phyloP scores from a whole-genome alignment of 1,140 invertebrate genomes.

The Nixonia krombeini region DNA sequence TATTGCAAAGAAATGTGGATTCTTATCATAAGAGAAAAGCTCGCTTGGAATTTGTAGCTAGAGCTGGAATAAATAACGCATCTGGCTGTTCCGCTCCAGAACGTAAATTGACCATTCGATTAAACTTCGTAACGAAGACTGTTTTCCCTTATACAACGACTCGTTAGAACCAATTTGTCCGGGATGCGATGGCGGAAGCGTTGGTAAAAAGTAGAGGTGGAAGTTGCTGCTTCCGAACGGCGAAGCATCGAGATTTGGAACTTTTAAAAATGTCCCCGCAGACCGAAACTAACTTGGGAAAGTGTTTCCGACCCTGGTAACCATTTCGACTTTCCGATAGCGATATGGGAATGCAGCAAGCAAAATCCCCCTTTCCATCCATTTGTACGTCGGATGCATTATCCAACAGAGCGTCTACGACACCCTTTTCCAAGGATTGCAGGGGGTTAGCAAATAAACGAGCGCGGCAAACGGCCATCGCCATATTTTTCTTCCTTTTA shows the following conservation, averaged over 20 bases:
- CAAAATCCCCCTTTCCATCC: constrained; percentile 42
- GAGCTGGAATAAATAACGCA: too few species aligned
- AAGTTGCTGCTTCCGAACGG: neutral
- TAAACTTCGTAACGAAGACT: neutral
- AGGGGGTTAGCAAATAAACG: constrained; percentile 51
- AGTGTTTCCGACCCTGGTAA: constrained; percentile 28
- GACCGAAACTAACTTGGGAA: constrained; percentile 34
- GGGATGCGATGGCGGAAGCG: neutral
- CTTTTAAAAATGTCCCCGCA: constrained; percentile 37
- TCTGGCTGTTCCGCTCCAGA: too few species aligned
- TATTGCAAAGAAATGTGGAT: too few species aligned
- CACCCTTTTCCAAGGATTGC: constrained; percentile 44
- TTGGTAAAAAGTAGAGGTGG: neutral
- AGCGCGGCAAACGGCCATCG: constrained; percentile 47
- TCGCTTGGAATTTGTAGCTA: too few species aligned
- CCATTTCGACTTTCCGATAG: constrained; percentile 49
- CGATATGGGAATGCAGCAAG: constrained; percentile 39
- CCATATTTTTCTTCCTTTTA: constrained; percentile 44
- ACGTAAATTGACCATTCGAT: neutral
- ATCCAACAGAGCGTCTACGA: constrained; percentile 43
- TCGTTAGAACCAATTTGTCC: constrained; percentile 9
- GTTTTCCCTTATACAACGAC: neutral
- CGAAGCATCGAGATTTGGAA: constrained; percentile 21
- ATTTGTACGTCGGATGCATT: constrained; percentile 51
- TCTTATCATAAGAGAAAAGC: too few species aligned